Evolutionary conservation across 2,113 vertebrate species (phyloP).

Genomic region (Microcebus jonahi): DNA sequence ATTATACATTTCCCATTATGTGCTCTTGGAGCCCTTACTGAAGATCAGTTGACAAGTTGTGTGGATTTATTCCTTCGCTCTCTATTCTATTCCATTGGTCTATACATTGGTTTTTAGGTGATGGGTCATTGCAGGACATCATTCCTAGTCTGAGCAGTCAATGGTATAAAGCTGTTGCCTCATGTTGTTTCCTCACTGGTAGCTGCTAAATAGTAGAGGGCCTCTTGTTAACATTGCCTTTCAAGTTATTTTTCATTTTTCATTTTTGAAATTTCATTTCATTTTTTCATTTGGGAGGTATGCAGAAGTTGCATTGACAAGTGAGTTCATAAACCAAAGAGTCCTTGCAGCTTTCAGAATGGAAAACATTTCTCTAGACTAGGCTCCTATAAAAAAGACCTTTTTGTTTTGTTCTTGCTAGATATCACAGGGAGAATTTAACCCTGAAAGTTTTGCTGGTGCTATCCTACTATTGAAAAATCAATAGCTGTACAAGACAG

Average conservation of each 20-base stretch:
- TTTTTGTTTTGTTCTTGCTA: not conserved
- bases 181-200: not conserved
- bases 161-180: fast-evolving
- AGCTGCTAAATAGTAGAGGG: not conserved
- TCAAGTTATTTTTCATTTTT: not conserved
- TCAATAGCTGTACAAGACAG: slow-evolving; percentile 60
- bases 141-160: not conserved
- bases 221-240: not conserved
- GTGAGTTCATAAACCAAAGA: not conserved
- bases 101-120: not conserved
- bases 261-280: not conserved
- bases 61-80: not conserved
- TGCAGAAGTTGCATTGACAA: not conserved
- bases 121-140: not conserved
- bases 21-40: not conserved
- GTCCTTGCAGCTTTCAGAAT: not conserved
- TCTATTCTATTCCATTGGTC: too few relatives aligned
- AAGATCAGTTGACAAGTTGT: not conserved
- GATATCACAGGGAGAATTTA: not conserved
- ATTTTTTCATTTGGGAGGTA: not conserved
- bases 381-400: not conserved
- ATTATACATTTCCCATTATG: not conserved
- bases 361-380: not conserved
- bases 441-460: slow-evolving; percentile 40
- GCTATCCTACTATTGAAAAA: slow-evolving; percentile 46